Evolutionary conservation across 1,140 invertebrate genomes (phyloP).

Genomic region (Drosophila ironensis): DNA sequence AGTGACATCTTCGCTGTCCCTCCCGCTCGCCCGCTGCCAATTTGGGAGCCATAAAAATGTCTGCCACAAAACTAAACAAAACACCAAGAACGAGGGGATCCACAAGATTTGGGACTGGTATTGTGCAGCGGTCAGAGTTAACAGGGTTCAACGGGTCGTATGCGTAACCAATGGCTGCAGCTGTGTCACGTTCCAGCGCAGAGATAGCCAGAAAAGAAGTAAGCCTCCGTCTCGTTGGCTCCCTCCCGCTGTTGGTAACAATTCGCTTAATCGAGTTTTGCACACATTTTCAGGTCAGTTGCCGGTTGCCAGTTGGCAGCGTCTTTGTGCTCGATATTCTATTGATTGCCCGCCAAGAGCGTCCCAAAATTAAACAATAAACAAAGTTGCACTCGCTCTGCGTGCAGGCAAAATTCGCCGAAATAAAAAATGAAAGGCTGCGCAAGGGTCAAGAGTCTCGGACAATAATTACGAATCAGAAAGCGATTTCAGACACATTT

Average conservation of each 20-base stretch:
- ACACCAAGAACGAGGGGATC: neutral
- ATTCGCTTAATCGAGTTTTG: constrained; percentile 74
- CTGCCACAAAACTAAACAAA: constrained; percentile 52
- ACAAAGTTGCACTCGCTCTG: constrained; percentile 24
- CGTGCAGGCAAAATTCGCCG: neutral
- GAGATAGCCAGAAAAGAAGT: constrained; percentile 23
- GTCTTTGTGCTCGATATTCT: constrained; percentile 51
- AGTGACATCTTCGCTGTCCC: constrained; percentile 40
- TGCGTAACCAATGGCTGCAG: constrained; percentile 77
- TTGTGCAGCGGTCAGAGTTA: constrained; percentile 45
- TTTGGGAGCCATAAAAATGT: constrained; percentile 70
- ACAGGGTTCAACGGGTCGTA: constrained; percentile 56
- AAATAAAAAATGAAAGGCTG: constrained; percentile 9
- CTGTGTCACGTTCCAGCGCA: constrained; percentile 43
- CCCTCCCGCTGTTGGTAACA: constrained; percentile 42
- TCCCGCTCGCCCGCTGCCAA: constrained; percentile 26
- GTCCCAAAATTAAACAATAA: constrained; percentile 18
- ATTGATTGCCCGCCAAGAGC: constrained; percentile 53
- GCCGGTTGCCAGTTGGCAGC: constrained; percentile 60
- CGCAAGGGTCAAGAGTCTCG: constrained; percentile 15
- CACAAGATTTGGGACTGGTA: constrained; percentile 1
- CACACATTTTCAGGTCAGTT: constrained; percentile 75
- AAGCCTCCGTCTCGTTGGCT: neutral
- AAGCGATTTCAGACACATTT: constrained; percentile 46
- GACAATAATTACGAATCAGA: constrained; percentile 31